These are phyloP conservation scores for Apteryx mantelli DNA, from an alignment of 2,113 vertebrate species.

Conservation along the genomic window DNA sequence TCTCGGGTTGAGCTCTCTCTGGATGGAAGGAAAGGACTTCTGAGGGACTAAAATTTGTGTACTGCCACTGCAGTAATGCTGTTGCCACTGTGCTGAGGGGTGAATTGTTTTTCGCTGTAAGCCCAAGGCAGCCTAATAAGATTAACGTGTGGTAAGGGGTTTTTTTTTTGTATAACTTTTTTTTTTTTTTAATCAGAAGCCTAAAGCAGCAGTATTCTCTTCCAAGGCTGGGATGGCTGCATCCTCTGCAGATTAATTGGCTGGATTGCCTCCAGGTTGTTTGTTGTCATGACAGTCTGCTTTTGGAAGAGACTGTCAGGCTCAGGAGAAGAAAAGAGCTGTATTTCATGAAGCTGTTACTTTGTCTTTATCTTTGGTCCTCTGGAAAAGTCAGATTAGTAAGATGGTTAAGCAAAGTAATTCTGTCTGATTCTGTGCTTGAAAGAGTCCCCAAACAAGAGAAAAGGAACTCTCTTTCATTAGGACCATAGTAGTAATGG, in stretches of 20 bases:
- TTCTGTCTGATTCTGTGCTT: background rate
- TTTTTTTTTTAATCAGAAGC: background rate
- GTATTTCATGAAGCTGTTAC: background rate
- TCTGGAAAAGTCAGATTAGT: conserved; percentile 11
- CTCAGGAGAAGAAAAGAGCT: conserved; percentile 34
- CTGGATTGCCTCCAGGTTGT: conserved; percentile 61
- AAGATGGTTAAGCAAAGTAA: background rate
- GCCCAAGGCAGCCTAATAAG: background rate
- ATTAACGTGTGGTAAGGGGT: background rate
- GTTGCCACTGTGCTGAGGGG: background rate
- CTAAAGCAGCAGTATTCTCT: conserved; percentile 27
- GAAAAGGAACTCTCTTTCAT: background rate
- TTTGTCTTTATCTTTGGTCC: conserved; percentile 22
- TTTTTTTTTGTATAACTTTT: too few relatives aligned
- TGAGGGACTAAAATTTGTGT: rapidly evolving
- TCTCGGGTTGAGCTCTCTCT: background rate
- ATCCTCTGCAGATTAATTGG: conserved; percentile 45
- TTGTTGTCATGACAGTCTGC: conserved; percentile 68
- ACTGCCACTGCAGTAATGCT: background rate
- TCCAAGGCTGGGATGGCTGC: background rate
- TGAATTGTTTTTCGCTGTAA: background rate
- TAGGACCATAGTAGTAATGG: background rate
- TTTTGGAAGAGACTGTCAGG: conserved; percentile 39
- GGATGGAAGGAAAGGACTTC: background rate
- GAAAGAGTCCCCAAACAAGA: background rate